Evolutionary conservation across 1,140 invertebrate genomes (phyloP).

Genomic region (Chlorops oryzae): DNA sequence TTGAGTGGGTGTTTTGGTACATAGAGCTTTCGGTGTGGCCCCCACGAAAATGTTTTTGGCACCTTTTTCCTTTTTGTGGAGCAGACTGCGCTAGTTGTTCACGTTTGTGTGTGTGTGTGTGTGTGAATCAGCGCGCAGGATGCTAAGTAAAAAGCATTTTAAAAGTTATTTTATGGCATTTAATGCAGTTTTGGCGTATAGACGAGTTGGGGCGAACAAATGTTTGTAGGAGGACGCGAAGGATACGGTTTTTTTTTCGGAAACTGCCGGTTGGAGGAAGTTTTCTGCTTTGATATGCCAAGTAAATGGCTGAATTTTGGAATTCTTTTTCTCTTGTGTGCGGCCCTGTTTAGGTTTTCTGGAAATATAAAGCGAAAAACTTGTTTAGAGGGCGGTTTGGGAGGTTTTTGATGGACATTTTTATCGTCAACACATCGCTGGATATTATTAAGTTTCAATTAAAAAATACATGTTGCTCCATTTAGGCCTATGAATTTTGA

Average conservation of each 20-base stretch:
- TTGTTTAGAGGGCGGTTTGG: too few species aligned
- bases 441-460: too few species aligned
- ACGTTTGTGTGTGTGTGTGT: neutral
- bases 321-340: neutral
- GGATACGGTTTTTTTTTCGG: neutral
- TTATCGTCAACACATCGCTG: too few species aligned
- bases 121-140: slow-evolving; percentile 23
- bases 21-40: too few species aligned
- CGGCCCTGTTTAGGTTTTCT: neutral
- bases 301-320: too few species aligned
- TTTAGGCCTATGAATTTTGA: too few species aligned
- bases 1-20: too few species aligned
- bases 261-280: neutral
- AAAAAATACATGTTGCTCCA: too few species aligned
- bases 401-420: too few species aligned
- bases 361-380: too few species aligned
- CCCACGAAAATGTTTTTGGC: too few species aligned
- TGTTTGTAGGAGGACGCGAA: slow-evolving; percentile 5
- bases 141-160: slow-evolving; percentile 46
- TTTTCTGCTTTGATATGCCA: too few species aligned
- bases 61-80: neutral
- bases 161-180: slow-evolving; percentile 47
- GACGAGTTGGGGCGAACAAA: slow-evolving; percentile 41
- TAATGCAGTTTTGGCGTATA: slow-evolving; percentile 46
- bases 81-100: neutral